Evolutionary conservation across 2,113 vertebrate genomes (phyloP).

Genomic region (Rafetus swinhoei): DNA sequence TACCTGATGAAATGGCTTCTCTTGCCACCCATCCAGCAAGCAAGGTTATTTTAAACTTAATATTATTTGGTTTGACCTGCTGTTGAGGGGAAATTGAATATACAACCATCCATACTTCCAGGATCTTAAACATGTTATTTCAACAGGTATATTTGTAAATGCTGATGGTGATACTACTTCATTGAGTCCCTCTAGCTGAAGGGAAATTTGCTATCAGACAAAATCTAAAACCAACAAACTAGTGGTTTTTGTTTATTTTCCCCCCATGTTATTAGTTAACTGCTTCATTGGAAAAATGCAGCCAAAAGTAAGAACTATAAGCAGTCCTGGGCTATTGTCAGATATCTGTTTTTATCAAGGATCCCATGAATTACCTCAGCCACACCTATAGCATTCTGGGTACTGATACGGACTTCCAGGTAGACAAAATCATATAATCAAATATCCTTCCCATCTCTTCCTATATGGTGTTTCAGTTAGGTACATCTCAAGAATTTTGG

Average conservation of each 20-base stretch:
- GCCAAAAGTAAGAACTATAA: not conserved
- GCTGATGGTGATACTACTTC: rapidly evolving
- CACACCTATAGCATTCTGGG: constrained; percentile 2
- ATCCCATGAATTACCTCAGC: constrained; percentile 38
- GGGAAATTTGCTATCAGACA: constrained; percentile 2
- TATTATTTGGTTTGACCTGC: not conserved
- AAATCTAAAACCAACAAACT: constrained; percentile 27
- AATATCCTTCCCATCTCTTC: not conserved
- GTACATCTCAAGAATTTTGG: not conserved
- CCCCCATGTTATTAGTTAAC: not conserved
- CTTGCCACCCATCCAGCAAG: not conserved
- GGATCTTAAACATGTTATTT: not conserved
- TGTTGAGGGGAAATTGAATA: not conserved
- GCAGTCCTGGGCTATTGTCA: not conserved
- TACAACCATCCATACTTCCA: not conserved
- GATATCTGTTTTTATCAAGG: constrained; percentile 33
- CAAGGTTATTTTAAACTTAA: not conserved
- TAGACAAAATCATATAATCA: not conserved
- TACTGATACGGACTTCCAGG: not conserved
- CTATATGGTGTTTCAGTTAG: not conserved
- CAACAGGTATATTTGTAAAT: not conserved
- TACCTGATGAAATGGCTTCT: not conserved
- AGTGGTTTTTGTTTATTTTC: not conserved
- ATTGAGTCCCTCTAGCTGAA: not conserved
- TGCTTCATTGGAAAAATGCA: not conserved